These are phyloP conservation scores for Lapara coniferarum DNA, from an alignment of 2,888 invertebrate genomes.

Conservation along the genomic window DNA sequence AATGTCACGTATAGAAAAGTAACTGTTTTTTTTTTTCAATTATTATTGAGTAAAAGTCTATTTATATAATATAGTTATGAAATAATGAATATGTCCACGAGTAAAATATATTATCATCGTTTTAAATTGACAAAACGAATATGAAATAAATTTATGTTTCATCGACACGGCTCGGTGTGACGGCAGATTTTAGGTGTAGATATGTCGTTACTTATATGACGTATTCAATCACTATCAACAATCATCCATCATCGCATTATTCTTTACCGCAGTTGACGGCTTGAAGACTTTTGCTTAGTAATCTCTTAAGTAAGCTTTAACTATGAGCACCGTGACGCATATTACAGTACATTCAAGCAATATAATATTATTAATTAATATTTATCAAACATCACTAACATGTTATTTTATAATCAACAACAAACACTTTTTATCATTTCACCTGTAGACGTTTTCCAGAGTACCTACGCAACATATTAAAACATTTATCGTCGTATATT, in stretches of 20 bases:
- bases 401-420: too few relatives aligned
- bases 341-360: not conserved
- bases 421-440: not conserved
- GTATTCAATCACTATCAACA: not conserved
- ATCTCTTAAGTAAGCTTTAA: not conserved
- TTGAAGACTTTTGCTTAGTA: not conserved
- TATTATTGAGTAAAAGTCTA: too few relatives aligned
- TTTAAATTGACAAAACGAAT: too few relatives aligned
- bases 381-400: too few relatives aligned
- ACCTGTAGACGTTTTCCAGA: not conserved
- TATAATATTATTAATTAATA: too few relatives aligned
- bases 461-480: not conserved
- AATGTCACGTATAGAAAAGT: too few relatives aligned
- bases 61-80: too few relatives aligned
- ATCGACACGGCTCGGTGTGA: not conserved
- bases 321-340: too few relatives aligned
- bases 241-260: slow-evolving; percentile 7
- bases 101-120: not conserved
- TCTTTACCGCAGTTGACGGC: not conserved
- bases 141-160: not conserved
- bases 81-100: too few relatives aligned
- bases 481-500: not conserved
- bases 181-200: not conserved
- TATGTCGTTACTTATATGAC: not conserved
- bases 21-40: too few relatives aligned